Conservation (phyloP, 2,888 invertebrate species). For the Lumbricus terrestris region DNA sequence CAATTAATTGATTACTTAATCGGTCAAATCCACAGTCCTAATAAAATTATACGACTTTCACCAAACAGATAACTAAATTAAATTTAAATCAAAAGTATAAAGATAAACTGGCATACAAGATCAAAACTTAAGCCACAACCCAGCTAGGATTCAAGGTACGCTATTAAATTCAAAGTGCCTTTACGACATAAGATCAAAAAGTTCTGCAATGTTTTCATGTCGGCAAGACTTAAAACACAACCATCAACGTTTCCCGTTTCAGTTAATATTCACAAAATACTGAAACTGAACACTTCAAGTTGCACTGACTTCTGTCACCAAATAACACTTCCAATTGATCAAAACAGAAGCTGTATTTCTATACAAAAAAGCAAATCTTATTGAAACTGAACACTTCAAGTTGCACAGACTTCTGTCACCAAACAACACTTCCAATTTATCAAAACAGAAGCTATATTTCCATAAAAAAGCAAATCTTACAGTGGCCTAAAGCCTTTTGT, state of each 20-base stretch:
- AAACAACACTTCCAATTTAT: not conserved
- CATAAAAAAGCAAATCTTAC: not conserved
- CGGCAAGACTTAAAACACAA: not conserved
- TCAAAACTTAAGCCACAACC: not conserved
- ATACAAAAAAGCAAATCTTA: not conserved
- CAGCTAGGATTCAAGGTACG: not conserved
- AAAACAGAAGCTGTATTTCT: not conserved
- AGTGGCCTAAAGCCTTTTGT: not conserved
- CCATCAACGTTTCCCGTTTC: not conserved
- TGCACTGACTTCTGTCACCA: too few relatives aligned
- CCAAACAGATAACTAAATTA: not conserved
- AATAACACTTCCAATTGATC: not conserved
- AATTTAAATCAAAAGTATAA: not conserved
- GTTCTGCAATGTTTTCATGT: not conserved
- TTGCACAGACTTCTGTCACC: too few relatives aligned
- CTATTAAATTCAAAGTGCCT: not conserved
- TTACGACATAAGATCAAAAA: not conserved
- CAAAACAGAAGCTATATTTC: not conserved
- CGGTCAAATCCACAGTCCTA: too few relatives aligned
- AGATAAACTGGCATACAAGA: not conserved
- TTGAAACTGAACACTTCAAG: not conserved
- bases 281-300: not conserved
- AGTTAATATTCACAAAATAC: not conserved
- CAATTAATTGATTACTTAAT: too few relatives aligned
- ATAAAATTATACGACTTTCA: not conserved